Percentiles rank a stretch among this genome's conserved stretches.
phyloP scores from a whole-genome alignment of 2,113 vertebrate genomes.

The Ginglymostoma cirratum region DNA sequence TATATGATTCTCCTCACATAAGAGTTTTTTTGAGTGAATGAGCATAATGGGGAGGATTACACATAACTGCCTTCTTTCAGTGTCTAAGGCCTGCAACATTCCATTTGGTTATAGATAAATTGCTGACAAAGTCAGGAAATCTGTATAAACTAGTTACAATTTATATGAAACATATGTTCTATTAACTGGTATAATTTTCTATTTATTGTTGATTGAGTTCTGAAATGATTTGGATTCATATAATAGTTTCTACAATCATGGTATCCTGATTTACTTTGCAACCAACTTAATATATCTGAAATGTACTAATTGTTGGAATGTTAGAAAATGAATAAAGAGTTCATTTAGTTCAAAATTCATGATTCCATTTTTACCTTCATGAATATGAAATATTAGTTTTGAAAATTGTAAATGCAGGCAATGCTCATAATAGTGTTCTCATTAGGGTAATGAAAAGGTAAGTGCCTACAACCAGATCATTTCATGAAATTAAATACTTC shows the following conservation, averaged over 20 bases:
- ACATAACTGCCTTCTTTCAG: not conserved
- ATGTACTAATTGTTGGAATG: not conserved
- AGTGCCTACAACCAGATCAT: not conserved
- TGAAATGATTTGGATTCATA: not conserved
- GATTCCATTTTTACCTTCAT: not conserved
- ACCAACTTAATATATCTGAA: not conserved
- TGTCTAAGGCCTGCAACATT: not conserved
- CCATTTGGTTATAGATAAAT: not conserved
- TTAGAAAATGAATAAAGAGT: not conserved
- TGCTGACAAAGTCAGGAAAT: not conserved
- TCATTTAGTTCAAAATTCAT: conserved; percentile 6
- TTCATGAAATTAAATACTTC: conserved; percentile 25
- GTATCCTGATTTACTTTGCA: not conserved
- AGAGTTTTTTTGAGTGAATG: not conserved
- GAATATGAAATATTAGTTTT: not conserved
- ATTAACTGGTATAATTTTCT: not conserved
- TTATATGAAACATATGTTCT: not conserved
- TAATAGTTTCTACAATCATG: not conserved
- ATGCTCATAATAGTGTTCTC: not conserved
- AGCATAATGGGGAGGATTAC: not conserved
- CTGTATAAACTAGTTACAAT: not conserved
- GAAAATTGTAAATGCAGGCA: conserved; percentile 9
- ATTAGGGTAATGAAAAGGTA: not conserved
- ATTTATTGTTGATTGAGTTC: not conserved
- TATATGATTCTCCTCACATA: not conserved